Base-by-base conservation (phyloP, 2,888 invertebrate species). In the Tanytarsus gracilentus region DNA sequence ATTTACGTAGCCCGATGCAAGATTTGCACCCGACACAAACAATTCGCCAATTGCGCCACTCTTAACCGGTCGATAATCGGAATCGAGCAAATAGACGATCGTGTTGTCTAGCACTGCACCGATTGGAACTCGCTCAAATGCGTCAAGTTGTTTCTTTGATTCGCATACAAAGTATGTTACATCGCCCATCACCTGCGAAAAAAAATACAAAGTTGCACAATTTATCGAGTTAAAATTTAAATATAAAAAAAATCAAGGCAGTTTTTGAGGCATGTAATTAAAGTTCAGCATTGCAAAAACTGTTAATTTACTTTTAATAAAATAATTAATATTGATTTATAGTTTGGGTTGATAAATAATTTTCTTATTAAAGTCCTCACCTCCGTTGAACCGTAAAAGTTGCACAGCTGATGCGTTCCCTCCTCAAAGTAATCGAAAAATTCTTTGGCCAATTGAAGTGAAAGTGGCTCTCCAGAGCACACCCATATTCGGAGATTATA, bases 361-460 rank as follows among this genome's bases (percentile, higher is more conserved):
- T 11, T 44, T 3, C 18, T 9, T 8, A 44, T 9, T 11, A 18
- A 9, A 11, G 9, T 44, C 40, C 11, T 55, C 26, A 56, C 84
- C 71, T 94, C 94, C 0, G 93, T 92, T 64, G 91, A 90, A 0
- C 94, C 94, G 67, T 92, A 93, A 69, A 92, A 91, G 69, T 93
- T 94, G 58, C 88, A 89, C 39, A 94, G 73, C 14, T 78, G 76
- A 63, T 85, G 83, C 1, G 76, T 72, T 8, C 80, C 77, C 61
- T 78, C 78, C n/a, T 80, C 76, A 64, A 90, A 89, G 64, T 83
- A 80, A 30, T 79, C 76, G 70, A 89, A 89, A 75, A 92, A 93
- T 66, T 86, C 81, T 36, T 79, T 74, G 0, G 86, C 86, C 29
- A 91, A 71, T 0, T 84, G 78, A 5, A 82, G 78, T 11, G 84